phyloP scores from a whole-genome alignment of 2,888 invertebrate species.

The Tupiocoris notatus region DNA sequence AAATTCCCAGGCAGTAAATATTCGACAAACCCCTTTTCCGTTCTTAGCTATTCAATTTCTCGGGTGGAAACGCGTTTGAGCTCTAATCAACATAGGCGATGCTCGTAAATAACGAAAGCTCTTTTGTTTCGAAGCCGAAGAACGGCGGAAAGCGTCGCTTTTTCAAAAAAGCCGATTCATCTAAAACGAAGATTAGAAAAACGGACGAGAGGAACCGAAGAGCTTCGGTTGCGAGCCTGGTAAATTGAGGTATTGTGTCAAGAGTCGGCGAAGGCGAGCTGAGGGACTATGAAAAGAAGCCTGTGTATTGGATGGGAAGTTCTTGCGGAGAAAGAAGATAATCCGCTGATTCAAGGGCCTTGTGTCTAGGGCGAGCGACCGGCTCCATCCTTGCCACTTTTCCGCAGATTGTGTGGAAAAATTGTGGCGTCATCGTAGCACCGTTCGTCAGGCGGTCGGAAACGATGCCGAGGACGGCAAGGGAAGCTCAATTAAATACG shows the following conservation, averaged over 20 bases:
- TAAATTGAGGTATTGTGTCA: background rate
- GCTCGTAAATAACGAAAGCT: background rate
- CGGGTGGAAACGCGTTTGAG: too few species aligned
- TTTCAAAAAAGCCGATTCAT: background rate
- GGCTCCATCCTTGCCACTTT: background rate
- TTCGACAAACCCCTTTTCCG: too few species aligned
- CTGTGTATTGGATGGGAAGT: background rate
- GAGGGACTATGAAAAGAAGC: background rate
- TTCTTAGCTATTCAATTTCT: too few species aligned
- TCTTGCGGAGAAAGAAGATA: background rate
- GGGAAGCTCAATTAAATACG: constrained; percentile 18
- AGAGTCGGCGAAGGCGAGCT: background rate
- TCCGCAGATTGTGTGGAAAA: constrained; percentile 4
- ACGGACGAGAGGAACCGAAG: background rate
- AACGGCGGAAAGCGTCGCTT: background rate
- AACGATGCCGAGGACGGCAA: background rate
- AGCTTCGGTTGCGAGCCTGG: background rate
- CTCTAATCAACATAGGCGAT: too few species aligned
- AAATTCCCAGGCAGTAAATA: too few species aligned
- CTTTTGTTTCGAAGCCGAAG: background rate
- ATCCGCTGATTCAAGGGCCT: constrained; percentile 4
- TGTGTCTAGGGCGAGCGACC: too few species aligned
- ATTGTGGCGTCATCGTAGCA: background rate
- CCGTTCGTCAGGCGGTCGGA: background rate
- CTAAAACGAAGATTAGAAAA: background rate